Conservation (phyloP, 2,888 invertebrate species). For the Dioctria linearis region DNA sequence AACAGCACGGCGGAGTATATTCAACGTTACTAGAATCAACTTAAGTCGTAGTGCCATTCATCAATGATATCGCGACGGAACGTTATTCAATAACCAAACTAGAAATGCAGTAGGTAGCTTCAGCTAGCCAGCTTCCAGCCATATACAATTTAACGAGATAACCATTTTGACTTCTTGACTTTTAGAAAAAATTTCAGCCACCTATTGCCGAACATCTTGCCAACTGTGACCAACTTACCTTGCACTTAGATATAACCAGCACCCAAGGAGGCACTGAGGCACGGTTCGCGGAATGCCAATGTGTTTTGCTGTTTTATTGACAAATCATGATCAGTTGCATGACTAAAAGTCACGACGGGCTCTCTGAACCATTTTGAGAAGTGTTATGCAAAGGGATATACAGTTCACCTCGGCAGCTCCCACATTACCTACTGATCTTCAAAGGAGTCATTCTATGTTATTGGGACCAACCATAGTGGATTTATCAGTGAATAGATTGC, state of each 20-base stretch:
- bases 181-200: slow-evolving; percentile 15
- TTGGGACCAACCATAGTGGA: neutral
- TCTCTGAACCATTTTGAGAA: slow-evolving; percentile 25
- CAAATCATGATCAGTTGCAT: slow-evolving; percentile 54
- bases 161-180: slow-evolving; percentile 42
- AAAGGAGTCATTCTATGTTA: neutral
- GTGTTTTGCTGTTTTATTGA: slow-evolving; percentile 47
- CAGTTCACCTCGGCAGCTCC: slow-evolving; percentile 27
- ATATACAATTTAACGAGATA: neutral
- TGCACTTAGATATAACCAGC: slow-evolving; percentile 31
- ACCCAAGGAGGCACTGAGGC: slow-evolving; percentile 18
- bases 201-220: slow-evolving; percentile 15
- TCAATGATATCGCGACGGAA: neutral
- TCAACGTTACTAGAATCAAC: too few species aligned
- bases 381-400: slow-evolving; percentile 51
- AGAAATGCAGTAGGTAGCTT: neutral
- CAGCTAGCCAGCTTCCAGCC: neutral
- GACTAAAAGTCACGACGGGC: slow-evolving; percentile 52
- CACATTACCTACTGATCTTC: slow-evolving; percentile 12
- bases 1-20: too few species aligned
- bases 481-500: neutral
- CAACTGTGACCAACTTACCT: slow-evolving; percentile 44
- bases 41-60: neutral
- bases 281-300: slow-evolving; percentile 12
- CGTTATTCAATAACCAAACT: slow-evolving; percentile 21